Percentiles rank a stretch among this genome's conserved stretches.
Conservation (phyloP, 1,140 invertebrate genomes). For the Watersipora subatra region DNA sequence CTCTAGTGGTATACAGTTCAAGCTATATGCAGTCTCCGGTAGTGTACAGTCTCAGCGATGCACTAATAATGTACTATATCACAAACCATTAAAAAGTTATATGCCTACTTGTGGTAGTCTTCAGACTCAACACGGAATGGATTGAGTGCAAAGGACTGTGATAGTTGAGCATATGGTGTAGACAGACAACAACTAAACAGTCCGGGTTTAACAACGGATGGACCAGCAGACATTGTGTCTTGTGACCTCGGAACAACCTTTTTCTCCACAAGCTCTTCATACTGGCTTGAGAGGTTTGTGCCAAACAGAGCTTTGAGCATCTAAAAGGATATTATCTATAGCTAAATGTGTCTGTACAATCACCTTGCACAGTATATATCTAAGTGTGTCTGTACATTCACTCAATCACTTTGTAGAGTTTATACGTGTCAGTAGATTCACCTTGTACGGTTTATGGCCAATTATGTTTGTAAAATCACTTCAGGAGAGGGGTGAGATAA, state of each 20-base stretch:
- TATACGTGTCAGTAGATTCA: too few relatives aligned
- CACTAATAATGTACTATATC: too few relatives aligned
- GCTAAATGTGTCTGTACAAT: not conserved
- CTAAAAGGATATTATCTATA: constrained; percentile 32
- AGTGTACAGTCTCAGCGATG: too few relatives aligned
- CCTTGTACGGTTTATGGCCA: too few relatives aligned
- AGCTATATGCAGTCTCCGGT: too few relatives aligned
- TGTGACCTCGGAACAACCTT: constrained; percentile 14
- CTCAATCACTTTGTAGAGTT: too few relatives aligned
- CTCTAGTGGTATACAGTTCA: too few relatives aligned
- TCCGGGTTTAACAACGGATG: constrained; percentile 25
- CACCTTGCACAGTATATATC: not conserved
- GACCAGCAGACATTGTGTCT: constrained; percentile 8
- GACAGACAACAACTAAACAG: constrained; percentile 41
- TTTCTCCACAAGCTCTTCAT: constrained; percentile 29
- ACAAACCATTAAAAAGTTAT: too few relatives aligned
- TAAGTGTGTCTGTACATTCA: not conserved
- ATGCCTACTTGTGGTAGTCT: not conserved
- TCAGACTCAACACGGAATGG: not conserved
- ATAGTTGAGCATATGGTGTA: constrained; percentile 38
- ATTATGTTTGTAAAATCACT: too few relatives aligned
- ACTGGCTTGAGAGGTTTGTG: constrained; percentile 58
- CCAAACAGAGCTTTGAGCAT: constrained; percentile 68
- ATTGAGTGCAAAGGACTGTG: constrained; percentile 29
- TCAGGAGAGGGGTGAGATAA: too few relatives aligned